Base-by-base conservation (phyloP, 64 coral and sea anemone genomes). In the Stichodactyla helianthus region DNA sequence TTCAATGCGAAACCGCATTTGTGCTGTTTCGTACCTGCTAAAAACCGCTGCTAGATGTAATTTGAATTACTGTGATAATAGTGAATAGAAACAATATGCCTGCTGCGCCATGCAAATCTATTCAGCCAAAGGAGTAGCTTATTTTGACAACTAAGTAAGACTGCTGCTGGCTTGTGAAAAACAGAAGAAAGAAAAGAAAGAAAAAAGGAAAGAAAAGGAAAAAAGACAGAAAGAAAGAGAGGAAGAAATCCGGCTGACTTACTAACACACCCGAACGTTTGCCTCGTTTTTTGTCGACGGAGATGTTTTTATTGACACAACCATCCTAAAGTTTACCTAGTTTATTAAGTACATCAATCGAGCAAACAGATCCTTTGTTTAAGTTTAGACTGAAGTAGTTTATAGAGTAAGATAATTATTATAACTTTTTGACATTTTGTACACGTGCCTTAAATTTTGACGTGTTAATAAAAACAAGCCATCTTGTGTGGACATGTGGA, bases 31-130 rank as follows among this genome's bases (percentile, higher is more conserved):
- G 18, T 6, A 68, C 18, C 7, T 58, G 55, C 55, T 58, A 15
- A 68, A 74, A 13, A 74, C 12, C 20, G 12, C 25, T 27, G 68
- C 27, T 74, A 26, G 68, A 58, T 58, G 8, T 58, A 74, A 74
- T 74, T 74, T 23, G 27, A 31, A 31, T 74, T 74, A 74, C 68
- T 27, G 68, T 74, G 27, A 74, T 74, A 74, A 74, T 2, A 26
- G 10, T 31, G 26, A 74, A 74, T 35, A 74, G 68, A 74, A 74
- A 74, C 68, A 74, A 74, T 74, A 13, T 74, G 27, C 68, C 68
- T 35, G 68, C 68, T 74, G 68, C 27, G 68, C 23, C 10, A 74
- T 28, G 68, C 12, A 74, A 27, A 74, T 74, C 68, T 74, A 74
- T 74, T 74, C 68, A 74, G 25, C 7, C 12, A 23, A 74, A 74